phyloP scores from a whole-genome alignment of 2,113 vertebrate species.

The Brienomyrus brachyistius region DNA sequence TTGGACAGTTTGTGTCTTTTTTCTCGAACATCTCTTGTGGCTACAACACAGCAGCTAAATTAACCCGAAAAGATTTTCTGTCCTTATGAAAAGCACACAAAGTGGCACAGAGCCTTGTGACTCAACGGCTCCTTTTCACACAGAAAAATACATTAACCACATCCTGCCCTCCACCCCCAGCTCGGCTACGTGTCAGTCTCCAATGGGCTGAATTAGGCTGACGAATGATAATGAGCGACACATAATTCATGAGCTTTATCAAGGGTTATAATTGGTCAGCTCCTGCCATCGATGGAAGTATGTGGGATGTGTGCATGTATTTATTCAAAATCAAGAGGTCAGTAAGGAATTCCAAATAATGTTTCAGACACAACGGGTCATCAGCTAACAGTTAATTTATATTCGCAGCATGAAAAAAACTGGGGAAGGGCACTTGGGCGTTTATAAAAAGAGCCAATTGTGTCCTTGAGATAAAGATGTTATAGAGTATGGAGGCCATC shows the following conservation, averaged over 20 bases:
- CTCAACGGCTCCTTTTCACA: constrained; percentile 22
- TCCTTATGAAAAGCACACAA: neutral
- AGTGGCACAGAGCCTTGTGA: neutral
- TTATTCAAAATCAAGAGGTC: neutral
- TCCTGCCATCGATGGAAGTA: neutral
- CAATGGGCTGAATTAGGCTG: neutral
- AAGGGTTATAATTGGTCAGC: neutral
- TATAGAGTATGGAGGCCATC: neutral
- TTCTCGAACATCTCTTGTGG: neutral
- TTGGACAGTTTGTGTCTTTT: neutral
- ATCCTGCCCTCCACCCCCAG: neutral
- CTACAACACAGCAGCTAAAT: neutral
- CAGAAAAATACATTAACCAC: constrained; percentile 17
- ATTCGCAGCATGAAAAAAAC: neutral
- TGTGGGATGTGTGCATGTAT: neutral
- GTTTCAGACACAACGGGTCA: neutral
- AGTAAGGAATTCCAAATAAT: constrained; percentile 4
- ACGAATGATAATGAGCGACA: constrained; percentile 1
- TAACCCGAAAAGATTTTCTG: neutral
- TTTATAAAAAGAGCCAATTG: neutral
- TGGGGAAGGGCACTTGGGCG: neutral
- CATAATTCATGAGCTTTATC: constrained; percentile 8
- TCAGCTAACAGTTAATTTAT: constrained; percentile 5
- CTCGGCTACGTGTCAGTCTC: constrained; percentile 8
- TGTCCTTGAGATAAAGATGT: constrained; percentile 2